Base-by-base conservation (phyloP, 1,140 invertebrate species). In the Andrena cerasifolii region DNA sequence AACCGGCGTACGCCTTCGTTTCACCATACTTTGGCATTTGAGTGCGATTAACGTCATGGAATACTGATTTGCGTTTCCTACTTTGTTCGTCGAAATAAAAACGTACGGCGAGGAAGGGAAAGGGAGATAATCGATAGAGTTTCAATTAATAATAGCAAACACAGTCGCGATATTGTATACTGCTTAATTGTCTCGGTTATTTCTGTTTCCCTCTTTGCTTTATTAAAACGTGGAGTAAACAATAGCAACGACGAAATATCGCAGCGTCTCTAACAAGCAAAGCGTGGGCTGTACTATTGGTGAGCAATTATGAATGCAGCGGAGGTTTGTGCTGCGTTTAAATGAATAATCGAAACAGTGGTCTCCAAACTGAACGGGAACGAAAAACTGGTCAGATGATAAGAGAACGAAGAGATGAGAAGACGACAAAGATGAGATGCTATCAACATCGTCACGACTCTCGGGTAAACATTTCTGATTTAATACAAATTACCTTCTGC, bases 351-450 rank as follows among this genome's bases (percentile, higher is more conserved):
- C 73, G 80, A 78, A 82, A 79, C 63, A 83, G 81, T 82, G 81
- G 80, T 82, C 66, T 83, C 81, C 82, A 83, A 83, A 82, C 66
- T 78, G 61, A 82, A 83, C 79, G 80, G 73, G 81, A 81, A 82
- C 53, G 40, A 75, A 43, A 54, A 68, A 82, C 1, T 53, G 36
- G 18, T 54, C 45, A 31, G 14, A 78, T 24, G 56, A 71, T 16
- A 26, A 58, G 31, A 36, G 40, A 82, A 76, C 51, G 47, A 63
- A 47, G 65, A 49, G 71, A 51, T 59, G 61, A 82, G 40, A 65
- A 78, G 49, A 71, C n/a, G 36, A 47, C 49, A 65, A 76, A 43
- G 6, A 81, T 81, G 18, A 63, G 18, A 24, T 12, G 54, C 36
- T 61, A 63, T 83, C 26, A 66, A 82, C 31, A 78, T 63, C 36